Conservation (phyloP, 2,113 vertebrate genomes). For the Lamprotornis superbus region DNA sequence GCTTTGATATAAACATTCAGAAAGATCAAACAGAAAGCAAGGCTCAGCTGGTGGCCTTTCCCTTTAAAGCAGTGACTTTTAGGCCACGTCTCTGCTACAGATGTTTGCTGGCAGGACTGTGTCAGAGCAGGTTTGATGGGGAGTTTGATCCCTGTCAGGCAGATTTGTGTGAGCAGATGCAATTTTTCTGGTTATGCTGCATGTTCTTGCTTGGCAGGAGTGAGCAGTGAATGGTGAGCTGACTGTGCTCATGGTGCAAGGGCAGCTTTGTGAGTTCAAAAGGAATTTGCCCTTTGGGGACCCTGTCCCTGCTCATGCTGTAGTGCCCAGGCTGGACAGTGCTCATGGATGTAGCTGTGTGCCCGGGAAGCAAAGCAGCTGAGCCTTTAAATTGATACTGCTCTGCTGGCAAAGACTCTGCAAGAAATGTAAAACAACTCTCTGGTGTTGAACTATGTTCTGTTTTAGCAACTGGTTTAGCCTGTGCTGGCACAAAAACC, state of each 20-base stretch:
- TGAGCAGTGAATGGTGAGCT: not conserved
- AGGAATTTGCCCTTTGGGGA: not conserved
- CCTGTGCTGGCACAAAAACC: not conserved
- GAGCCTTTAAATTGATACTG: not conserved
- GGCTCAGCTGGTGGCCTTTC: slow-evolving; percentile 44
- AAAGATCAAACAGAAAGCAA: slow-evolving; percentile 26
- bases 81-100: slow-evolving; percentile 1
- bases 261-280: not conserved
- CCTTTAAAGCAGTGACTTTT: slow-evolving; percentile 1
- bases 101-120: slow-evolving; percentile 13
- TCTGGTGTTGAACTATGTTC: not conserved
- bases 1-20: slow-evolving; percentile 20
- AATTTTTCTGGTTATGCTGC: not conserved
- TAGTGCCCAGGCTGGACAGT: fast-evolving
- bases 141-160: slow-evolving; percentile 27
- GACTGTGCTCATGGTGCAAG: not conserved
- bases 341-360: not conserved
- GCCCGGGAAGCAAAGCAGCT: not conserved
- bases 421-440: not conserved
- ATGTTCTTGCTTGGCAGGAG: not conserved
- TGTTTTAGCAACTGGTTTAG: not conserved
- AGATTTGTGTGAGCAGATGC: not conserved
- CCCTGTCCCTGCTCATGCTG: not conserved
- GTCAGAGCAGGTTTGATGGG: not conserved
- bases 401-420: not conserved